phyloP scores from a whole-genome alignment of 2,888 invertebrate genomes.

The Esperia sulphurella region DNA sequence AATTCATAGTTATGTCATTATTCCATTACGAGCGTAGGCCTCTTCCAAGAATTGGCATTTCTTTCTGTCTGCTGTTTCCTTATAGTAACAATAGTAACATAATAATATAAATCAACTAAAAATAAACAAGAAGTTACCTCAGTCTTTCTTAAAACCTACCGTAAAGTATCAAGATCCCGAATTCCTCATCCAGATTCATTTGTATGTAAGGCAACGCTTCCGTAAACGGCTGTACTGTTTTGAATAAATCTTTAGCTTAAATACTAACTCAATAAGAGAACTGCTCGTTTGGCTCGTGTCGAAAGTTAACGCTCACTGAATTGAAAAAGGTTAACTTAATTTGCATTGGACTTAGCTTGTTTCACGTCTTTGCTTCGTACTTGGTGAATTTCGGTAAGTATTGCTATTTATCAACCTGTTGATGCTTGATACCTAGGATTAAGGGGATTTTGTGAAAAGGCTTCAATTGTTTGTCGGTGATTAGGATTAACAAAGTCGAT shows the following conservation, averaged over 20 bases:
- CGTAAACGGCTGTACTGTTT: slow-evolving; percentile 57
- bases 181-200: slow-evolving; percentile 35
- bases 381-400: slow-evolving; percentile 16
- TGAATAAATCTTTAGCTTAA: slow-evolving; percentile 65
- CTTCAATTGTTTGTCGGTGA: no score
- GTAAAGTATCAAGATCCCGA: neutral
- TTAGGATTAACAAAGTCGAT: no score
- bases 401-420: slow-evolving; percentile 33
- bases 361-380: slow-evolving; percentile 7
- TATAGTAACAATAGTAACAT: no score
- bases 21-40: no score
- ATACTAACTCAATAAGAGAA: slow-evolving; percentile 63
- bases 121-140: neutral
- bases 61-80: no score
- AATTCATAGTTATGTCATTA: no score
- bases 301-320: slow-evolving; percentile 54
- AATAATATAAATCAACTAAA: neutral
- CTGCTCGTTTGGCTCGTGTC: slow-evolving; percentile 46
- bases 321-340: slow-evolving; percentile 64
- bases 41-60: no score
- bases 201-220: slow-evolving; percentile 42
- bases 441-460: slow-evolving; percentile 1
- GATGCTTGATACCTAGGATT: slow-evolving; percentile 9
- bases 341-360: slow-evolving; percentile 48
- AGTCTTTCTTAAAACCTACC: neutral